phyloP scores from a whole-genome alignment of 2,113 vertebrate species.

The Gnathonemus echidnorhynchus region DNA sequence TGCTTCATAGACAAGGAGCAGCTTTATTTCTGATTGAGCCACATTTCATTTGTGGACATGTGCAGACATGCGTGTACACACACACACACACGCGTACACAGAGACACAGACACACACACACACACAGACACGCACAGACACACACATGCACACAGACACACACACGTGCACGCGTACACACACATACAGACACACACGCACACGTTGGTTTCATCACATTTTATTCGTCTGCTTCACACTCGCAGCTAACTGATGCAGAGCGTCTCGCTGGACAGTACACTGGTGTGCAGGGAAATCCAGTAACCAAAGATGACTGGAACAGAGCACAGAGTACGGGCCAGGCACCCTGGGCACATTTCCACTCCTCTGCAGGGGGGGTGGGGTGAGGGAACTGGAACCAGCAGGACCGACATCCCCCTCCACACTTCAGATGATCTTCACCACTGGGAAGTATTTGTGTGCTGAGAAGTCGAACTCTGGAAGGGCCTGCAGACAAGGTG shows the following conservation, averaged over 20 bases:
- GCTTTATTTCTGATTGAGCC: not conserved
- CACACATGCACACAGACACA: too few species aligned
- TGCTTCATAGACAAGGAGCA: not conserved
- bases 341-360: not conserved
- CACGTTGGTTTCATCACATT: not conserved
- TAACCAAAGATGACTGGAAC: not conserved
- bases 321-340: not conserved
- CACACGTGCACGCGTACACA: too few species aligned
- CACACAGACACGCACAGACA: too few species aligned
- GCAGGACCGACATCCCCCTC: not conserved
- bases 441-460: constrained; percentile 95
- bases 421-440: constrained; percentile 81
- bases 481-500: constrained; percentile 64
- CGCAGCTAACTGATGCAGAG: not conserved
- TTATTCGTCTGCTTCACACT: not conserved
- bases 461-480: constrained; percentile 97
- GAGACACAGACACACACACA: too few species aligned
- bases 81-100: too few species aligned
- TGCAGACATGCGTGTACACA: not conserved
- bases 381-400: not conserved
- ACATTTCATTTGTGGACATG: not conserved
- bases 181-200: not conserved
- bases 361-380: not conserved
- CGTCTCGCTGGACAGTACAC: not conserved
- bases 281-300: not conserved